Conservation (phyloP, 2,113 vertebrate species). For the Scortum barcoo region DNA sequence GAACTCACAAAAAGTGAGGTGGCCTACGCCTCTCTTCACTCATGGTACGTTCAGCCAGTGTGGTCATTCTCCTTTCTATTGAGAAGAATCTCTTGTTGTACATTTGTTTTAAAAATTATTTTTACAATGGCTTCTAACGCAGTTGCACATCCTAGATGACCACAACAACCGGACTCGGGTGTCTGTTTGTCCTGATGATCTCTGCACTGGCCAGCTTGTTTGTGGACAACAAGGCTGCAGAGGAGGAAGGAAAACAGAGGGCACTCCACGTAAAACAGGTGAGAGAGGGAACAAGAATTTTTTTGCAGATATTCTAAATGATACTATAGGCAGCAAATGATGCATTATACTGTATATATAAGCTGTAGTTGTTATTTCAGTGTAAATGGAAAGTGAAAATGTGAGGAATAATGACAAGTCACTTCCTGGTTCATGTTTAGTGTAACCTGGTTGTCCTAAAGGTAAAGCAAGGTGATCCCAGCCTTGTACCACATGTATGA, state of each 20-base stretch:
- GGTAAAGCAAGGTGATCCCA: not conserved
- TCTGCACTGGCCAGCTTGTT: not conserved
- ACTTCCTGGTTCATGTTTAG: not conserved
- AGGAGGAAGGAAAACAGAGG: not conserved
- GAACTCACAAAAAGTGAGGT: too few relatives aligned
- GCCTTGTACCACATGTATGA: not conserved
- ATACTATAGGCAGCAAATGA: too few relatives aligned
- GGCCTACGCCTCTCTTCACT: not conserved
- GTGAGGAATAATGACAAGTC: not conserved
- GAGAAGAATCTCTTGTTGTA: not conserved
- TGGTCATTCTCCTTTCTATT: not conserved
- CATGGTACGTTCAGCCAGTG: not conserved
- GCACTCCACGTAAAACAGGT: not conserved
- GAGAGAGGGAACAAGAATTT: not conserved
- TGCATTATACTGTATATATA: too few relatives aligned
- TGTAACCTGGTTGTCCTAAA: not conserved
- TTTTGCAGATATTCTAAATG: not conserved
- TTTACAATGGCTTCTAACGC: not conserved
- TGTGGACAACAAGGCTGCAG: not conserved
- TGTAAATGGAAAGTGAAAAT: not conserved
- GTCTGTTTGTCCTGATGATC: not conserved
- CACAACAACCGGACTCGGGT: not conserved
- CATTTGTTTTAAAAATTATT: not conserved
- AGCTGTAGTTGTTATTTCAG: too few relatives aligned
- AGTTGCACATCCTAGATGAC: not conserved